Conservation (phyloP, 2,888 invertebrate species). For the Pegoplata infirma region DNA sequence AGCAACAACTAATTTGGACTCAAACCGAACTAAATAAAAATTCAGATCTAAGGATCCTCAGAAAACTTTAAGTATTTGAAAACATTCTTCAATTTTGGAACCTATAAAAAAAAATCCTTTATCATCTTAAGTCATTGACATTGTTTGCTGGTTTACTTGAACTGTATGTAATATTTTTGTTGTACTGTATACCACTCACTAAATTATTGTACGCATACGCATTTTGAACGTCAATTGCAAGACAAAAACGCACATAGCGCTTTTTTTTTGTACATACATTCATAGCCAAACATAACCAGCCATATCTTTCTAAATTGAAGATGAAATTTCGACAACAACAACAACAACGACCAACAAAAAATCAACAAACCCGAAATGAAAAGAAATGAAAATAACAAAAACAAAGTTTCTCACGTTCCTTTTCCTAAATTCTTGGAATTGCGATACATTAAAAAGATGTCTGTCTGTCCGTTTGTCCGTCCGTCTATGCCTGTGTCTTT, state of each 20-base stretch:
- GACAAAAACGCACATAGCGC: not conserved
- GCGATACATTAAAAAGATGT: slow-evolving; percentile 78
- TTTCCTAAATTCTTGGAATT: slow-evolving; percentile 77
- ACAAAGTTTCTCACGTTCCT: slow-evolving; percentile 77
- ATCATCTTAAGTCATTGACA: too few relatives aligned
- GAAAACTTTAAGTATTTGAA: too few relatives aligned
- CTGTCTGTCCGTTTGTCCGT: slow-evolving; percentile 65
- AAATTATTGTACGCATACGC: slow-evolving; percentile 54
- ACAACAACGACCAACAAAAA: slow-evolving; percentile 22
- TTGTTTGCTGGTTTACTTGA: not conserved
- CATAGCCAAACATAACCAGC: slow-evolving; percentile 29
- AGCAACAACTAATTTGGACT: too few relatives aligned
- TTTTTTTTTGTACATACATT: too few relatives aligned
- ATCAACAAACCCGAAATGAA: slow-evolving; percentile 72
- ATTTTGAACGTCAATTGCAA: slow-evolving; percentile 35
- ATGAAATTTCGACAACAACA: slow-evolving; percentile 58
- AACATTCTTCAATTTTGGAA: too few relatives aligned
- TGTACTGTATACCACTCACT: not conserved
- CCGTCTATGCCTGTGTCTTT: slow-evolving; percentile 59
- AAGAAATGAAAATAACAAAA: slow-evolving; percentile 75
- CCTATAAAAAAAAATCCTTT: too few relatives aligned
- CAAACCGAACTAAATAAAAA: too few relatives aligned
- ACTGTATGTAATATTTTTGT: not conserved
- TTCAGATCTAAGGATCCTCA: too few relatives aligned
- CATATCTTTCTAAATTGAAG: slow-evolving; percentile 57